Conservation (phyloP, 2,797 vertebrate genomes). For the Coendou prehensilis region DNA sequence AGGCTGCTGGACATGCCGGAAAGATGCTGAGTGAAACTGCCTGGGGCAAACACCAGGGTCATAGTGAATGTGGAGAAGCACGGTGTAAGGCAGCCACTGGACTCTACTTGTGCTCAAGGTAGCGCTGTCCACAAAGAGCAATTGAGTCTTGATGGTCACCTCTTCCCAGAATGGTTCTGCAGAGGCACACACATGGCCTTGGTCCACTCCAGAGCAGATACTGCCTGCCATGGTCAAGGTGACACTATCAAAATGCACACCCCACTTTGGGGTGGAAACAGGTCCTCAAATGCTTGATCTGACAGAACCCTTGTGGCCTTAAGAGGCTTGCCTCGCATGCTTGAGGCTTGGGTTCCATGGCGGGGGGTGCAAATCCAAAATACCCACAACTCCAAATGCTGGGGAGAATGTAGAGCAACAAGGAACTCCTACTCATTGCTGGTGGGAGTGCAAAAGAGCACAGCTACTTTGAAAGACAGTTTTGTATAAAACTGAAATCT, state of each 20-base stretch:
- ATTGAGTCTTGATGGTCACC: neutral
- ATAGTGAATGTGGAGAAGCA: neutral
- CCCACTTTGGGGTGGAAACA: neutral
- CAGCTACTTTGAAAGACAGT: neutral
- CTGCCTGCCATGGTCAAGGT: neutral
- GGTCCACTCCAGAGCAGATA: neutral
- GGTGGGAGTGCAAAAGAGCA: neutral
- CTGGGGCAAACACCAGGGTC: neutral
- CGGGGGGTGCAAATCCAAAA: neutral
- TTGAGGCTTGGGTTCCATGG: neutral
- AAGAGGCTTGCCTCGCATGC: neutral
- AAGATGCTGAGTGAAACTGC: neutral
- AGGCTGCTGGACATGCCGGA: neutral
- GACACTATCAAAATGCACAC: neutral
- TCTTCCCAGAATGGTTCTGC: slow-evolving; percentile 25
- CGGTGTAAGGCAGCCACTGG: neutral
- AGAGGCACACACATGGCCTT: neutral
- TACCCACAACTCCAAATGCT: neutral
- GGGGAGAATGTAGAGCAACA: neutral
- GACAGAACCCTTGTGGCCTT: neutral
- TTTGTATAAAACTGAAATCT: slow-evolving; percentile 41
- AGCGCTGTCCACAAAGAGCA: slow-evolving; percentile 8
- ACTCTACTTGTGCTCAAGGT: neutral
- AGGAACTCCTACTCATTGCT: neutral
- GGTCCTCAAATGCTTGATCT: neutral